phyloP scores from a whole-genome alignment of 2,113 vertebrate species.

The Caranx ignobilis region DNA sequence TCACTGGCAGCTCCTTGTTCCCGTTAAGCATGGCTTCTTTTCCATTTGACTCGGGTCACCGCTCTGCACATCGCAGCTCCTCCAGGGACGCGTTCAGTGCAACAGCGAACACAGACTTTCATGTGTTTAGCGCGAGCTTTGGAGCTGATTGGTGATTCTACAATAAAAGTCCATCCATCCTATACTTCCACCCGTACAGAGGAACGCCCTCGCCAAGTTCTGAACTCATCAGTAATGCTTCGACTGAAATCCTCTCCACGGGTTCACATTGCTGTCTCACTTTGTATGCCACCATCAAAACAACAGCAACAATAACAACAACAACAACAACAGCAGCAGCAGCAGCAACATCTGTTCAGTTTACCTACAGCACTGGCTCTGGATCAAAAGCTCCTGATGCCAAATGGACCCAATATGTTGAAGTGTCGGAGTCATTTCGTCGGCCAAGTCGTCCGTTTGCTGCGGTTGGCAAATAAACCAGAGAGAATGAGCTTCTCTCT shows the following conservation, averaged over 20 bases:
- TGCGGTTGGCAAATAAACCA: constrained; percentile 23
- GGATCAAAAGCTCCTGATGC: not conserved
- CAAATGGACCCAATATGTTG: constrained; percentile 5
- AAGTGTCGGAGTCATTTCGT: constrained; percentile 14
- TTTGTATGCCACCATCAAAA: constrained; percentile 24
- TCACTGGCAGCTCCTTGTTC: constrained; percentile 3
- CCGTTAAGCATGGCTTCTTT: constrained; percentile 5
- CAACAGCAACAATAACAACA: too few relatives aligned
- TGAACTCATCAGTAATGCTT: not conserved
- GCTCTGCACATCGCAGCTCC: constrained; percentile 14
- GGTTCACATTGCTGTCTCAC: not conserved
- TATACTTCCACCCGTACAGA: not conserved
- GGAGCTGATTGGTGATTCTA: constrained; percentile 9
- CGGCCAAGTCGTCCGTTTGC: not conserved
- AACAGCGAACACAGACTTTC: not conserved
- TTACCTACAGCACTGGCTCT: not conserved
- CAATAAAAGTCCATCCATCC: not conserved
- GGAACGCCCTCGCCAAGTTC: not conserved
- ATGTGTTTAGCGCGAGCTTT: not conserved
- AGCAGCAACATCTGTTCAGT: constrained; percentile 21
- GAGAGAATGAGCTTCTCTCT: constrained; percentile 2
- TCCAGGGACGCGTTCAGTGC: constrained; percentile 5
- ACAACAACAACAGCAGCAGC: too few relatives aligned
- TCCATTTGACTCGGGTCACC: constrained; percentile 23
- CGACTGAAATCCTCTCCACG: not conserved